Base-by-base conservation (phyloP, 2,797 vertebrate species). In the Pangasius mekongensis region DNA sequence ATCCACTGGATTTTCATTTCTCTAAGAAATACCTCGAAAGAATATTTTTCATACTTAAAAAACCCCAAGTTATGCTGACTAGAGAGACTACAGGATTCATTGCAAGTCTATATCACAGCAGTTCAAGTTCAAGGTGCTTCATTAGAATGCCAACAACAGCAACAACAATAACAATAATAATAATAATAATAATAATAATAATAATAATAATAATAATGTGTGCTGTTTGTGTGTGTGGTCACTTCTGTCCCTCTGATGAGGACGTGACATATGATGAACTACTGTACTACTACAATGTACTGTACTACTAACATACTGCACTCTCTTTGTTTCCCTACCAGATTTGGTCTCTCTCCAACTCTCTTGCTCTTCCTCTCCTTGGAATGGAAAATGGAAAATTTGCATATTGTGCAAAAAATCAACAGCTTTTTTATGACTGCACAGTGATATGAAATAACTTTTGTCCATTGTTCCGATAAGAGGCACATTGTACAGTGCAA, bases 381-480 rank as follows among this genome's bases (percentile, higher is more conserved):
- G n/a, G n/a, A n/a, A n/a, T 2, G 76, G 14, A 13, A 39, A 43
- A 4, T 60, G 18, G 58, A 33, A 56, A 14, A 18, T 83, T 33
- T 30, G 33, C 71, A 88, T 36, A 52, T 33, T 47, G 0, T 58
- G 27, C 83, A 36, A 33, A 71, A 30, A 69, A 78, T 52, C 43
- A 62, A 16, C 56, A 84, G 18, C 10, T 27, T 52, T 86, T 49
- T 86, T 18, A 62, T 43, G 33, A 86, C 52, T 83, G 20, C 47
- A 85, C 13, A 58, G 36, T 84, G 11, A 58, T 80, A 39, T 64
- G 2, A 60, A 54, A 90, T 43, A 73, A n/a, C 14, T 30, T 78
- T 36, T 87, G 82, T 83, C 85, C 64, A 89, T 89, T 90, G 73
- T 86, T 81, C 82, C 69, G 54, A 62, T 54, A 69, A 76, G 18